Evolutionary conservation across 1,140 invertebrate species (phyloP), one percentile per base, ranked within the genome.

Genomic region (Drosophila nebulosa): DNA sequence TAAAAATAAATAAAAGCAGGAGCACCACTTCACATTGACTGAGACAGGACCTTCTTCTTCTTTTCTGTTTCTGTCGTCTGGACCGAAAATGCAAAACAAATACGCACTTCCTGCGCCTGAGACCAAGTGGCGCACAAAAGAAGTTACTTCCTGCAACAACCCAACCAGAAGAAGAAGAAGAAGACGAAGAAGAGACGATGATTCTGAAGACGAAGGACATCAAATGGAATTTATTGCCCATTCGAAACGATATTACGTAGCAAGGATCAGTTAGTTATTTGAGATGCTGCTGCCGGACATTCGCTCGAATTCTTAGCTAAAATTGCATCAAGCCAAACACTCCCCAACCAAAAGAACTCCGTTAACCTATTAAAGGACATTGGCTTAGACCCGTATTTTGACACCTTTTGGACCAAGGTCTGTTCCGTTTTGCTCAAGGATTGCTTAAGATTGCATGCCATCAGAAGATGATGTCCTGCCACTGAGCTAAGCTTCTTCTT

Each of bases 301-400:
- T 22, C 51, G 59, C 14, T 39, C 53, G 55, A 74, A 66, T 32
- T 74, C 24, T 86, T 79, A 76, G 71, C 83, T 76, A 83, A 88
- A 72, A 88, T 88, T 88, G 83, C 83, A 88, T 79, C 73, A 88
- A 32, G 10, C 10, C 30, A 3, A 32, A 12, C 4, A 39, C 18
- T 67, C 55, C 50, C n/a, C n/a, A n/a, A n/a, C n/a, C n/a, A n/a
- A 24, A 32, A 12, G 4, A 27, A n/a, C n/a, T n/a, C 50, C 21
- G 39, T 26, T 46, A 83, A 74, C 81, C 83, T 86, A 83, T 90
- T 89, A 89, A 57, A 59, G 69, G 75, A 86, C 89, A 90, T 86
- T 90, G 85, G 89, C 89, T 90, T 88, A 90, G 76, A 30, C 64
- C 30, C 51, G 79, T 88, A 90, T 90, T 90, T 90, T 89, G 89